Conservation (phyloP, 2,797 vertebrate species). For the Onychomys arenicola region DNA sequence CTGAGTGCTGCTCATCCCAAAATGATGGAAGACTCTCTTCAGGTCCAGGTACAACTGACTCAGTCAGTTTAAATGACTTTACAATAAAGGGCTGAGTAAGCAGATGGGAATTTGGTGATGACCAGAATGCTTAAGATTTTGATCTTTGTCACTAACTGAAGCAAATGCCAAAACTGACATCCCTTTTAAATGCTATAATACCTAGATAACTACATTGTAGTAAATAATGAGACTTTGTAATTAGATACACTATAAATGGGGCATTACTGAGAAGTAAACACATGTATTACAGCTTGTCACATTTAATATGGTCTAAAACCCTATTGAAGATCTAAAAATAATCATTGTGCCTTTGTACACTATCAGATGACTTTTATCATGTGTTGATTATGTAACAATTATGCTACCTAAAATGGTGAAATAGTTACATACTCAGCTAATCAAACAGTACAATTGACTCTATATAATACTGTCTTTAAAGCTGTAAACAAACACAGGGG, state of each 20-base stretch:
- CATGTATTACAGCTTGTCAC: neutral
- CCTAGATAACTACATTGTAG: constrained; percentile 45
- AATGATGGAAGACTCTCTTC: constrained; percentile 57
- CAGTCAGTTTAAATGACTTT: constrained; percentile 57
- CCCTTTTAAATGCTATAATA: constrained; percentile 42
- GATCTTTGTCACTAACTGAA: constrained; percentile 52
- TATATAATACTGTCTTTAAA: constrained; percentile 67
- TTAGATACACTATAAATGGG: constrained; percentile 22
- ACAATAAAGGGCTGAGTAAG: constrained; percentile 57
- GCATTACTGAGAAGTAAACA: neutral
- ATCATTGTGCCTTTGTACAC: neutral
- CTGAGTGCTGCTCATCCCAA: constrained; percentile 55
- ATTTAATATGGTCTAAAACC: constrained; percentile 49
- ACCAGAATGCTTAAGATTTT: constrained; percentile 63
- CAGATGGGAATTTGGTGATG: constrained; percentile 34
- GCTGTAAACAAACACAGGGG: constrained; percentile 50
- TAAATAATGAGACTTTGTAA: constrained; percentile 54
- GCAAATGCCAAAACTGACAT: constrained; percentile 12
- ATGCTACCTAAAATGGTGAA: constrained; percentile 62
- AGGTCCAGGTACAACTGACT: constrained; percentile 50
- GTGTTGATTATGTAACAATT: constrained; percentile 47
- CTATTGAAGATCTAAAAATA: constrained; percentile 50
- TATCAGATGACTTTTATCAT: constrained; percentile 36
- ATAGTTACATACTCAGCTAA: constrained; percentile 39
- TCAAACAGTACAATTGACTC: constrained; percentile 59